Evolutionary conservation across 1,140 invertebrate species (phyloP).

Genomic region (Idris sp.): DNA sequence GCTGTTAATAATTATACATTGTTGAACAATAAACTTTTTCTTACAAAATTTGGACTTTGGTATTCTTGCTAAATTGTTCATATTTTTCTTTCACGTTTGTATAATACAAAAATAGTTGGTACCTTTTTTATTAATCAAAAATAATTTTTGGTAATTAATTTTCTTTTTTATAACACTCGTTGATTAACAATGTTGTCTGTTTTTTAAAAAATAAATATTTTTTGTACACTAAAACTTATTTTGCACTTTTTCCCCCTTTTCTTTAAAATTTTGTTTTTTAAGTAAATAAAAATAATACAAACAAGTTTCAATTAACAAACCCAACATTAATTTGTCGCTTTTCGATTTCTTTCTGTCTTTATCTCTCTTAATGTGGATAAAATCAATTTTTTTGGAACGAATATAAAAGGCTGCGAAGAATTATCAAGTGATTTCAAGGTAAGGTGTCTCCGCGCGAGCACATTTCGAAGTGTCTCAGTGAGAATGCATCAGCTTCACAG

Average conservation of each 20-base stretch:
- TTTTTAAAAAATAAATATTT: too few relatives aligned
- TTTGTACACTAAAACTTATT: too few relatives aligned
- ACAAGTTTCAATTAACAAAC: slow-evolving; percentile 74
- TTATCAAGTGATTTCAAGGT: slow-evolving; percentile 49
- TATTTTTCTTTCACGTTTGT: slow-evolving; percentile 47
- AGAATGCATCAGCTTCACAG: slow-evolving; percentile 25
- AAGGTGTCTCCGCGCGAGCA: slow-evolving; percentile 52
- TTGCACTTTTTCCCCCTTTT: too few relatives aligned
- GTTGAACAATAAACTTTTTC: slow-evolving; percentile 56
- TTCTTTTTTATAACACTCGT: too few relatives aligned
- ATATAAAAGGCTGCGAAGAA: slow-evolving; percentile 40
- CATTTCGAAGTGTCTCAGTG: slow-evolving; percentile 34
- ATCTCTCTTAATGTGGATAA: slow-evolving; percentile 47
- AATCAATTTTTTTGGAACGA: slow-evolving; percentile 34
- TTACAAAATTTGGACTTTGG: slow-evolving; percentile 52
- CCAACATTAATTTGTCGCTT: slow-evolving; percentile 62
- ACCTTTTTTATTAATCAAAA: too few relatives aligned
- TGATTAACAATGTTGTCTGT: too few relatives aligned
- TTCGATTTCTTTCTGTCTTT: slow-evolving; percentile 51
- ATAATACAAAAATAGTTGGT: too few relatives aligned
- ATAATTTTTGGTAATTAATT: too few relatives aligned
- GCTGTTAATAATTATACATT: slow-evolving; percentile 63
- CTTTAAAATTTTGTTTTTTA: too few relatives aligned
- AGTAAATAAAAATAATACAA: slow-evolving; percentile 14
- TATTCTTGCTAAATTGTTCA: slow-evolving; percentile 47